Base-by-base conservation (phyloP, 2,888 invertebrate genomes). In the Drosophila stalkeri region DNA sequence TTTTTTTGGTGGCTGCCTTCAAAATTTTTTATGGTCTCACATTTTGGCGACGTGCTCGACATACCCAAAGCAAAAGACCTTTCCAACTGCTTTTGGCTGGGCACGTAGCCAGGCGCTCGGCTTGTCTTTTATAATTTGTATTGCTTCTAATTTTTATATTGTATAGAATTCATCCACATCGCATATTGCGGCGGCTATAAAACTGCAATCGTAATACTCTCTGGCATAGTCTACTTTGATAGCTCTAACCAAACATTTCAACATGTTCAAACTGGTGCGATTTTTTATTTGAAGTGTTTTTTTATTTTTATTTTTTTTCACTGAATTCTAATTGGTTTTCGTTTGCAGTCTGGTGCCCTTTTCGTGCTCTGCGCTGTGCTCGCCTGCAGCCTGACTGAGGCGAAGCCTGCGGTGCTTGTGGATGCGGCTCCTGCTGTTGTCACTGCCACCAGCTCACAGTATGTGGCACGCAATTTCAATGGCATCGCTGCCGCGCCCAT, bases 371-470 rank as follows among this genome's bases (percentile, higher is more conserved):
- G 91, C 80, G 92, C 91, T 64, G 91, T 91, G 64, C 72, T 91
- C 70, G 86, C 93, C 94, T 63, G 92, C 94, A 80, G 93, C 92
- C 35, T 68, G 63, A 94, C 94, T 84, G 92, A 94, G 6, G 93
- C 94, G 3, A 94, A 95, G 3, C 93, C 94, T 1, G 68, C 92
- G 16, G 77, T 92, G 2, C 33, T 86, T 20, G 76, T 86, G 8
- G 85, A 69, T 27, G 86, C 90, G 14, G 91, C 84, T 37, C 90
- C 94, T 0, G 91, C 73, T 12, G 83, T 80, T 33, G 94, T 94
- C 5, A 94, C 95, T 0, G 94, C 95, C 6, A 93, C 94, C 75
- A 95, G 95, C 87, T 95, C 94, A 23, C 95, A 95, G 88, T 94
- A 94, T 46, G 90, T 95, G 79, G 94, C 94, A 8, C 93, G 94